Base-by-base conservation (phyloP, 2,888 invertebrate genomes). In the Hydriomena furcata region DNA sequence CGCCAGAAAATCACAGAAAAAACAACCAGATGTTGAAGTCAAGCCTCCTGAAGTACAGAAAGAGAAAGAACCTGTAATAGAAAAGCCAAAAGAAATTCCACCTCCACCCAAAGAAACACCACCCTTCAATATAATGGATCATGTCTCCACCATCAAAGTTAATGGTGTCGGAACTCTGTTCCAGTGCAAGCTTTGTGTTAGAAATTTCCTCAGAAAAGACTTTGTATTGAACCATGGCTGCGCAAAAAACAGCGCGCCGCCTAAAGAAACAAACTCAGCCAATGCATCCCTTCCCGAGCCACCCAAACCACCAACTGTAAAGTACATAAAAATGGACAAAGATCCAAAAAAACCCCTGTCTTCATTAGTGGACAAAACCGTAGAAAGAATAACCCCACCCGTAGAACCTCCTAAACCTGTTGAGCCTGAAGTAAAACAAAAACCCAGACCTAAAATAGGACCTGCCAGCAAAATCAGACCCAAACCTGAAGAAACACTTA, bases 171-270 rank as follows among this genome's bases (percentile, higher is more conserved):
- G 91, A 37, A 67, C 79, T n/a, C 61, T 91, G 10, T 91, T 81
- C 63, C 87, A 89, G 56, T 91, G 91, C 66, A 84, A 82, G 60
- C 61, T 89, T 11, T 91, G 91, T 53, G 86, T 85, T 52, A 79
- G 87, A 58, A 88, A 91, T 54, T 89, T 91, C 55, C 63, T 90
- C 2, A 86, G 82, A 52, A 83, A 83, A 62, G 82, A 87, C 40
- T 80, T 84, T 1, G 82, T 90, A 0, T 59, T 78, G 63, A 69
- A 74, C 50, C 91, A 91, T 52, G 82, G 74, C 28, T 91, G 91
- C 67, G 83, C 90, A 20, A 89, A 84, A 73, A 83, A 73, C 60
- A 82, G 82, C 47, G 65, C 69, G n/a, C 74, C 79, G 7, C 74
- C 79, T 10, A 88, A 85, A 34, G 76, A 80, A 52, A 61, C 72